phyloP scores from a whole-genome alignment of 1,140 invertebrate species.

The Samia ricini region DNA sequence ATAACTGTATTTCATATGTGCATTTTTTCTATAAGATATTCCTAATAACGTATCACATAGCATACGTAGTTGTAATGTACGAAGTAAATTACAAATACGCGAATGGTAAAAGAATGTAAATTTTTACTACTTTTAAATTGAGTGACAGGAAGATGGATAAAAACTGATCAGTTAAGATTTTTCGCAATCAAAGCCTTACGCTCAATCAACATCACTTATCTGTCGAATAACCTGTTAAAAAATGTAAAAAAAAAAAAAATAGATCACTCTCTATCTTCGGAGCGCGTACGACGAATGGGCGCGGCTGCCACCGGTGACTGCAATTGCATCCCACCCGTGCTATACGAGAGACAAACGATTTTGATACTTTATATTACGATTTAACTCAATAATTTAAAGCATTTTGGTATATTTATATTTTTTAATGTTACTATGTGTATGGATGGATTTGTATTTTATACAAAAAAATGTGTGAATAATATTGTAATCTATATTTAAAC shows the following conservation, averaged over 20 bases:
- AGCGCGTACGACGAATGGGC: slow-evolving; percentile 52
- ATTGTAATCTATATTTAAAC: too few relatives aligned
- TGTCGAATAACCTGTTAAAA: slow-evolving; percentile 52
- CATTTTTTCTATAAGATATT: background rate
- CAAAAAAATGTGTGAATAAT: too few relatives aligned
- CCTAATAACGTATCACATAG: background rate
- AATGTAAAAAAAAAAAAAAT: slow-evolving; percentile 51
- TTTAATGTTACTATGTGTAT: background rate
- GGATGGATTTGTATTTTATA: too few relatives aligned
- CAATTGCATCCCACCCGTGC: slow-evolving; percentile 22
- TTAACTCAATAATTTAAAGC: background rate
- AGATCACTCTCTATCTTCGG: slow-evolving; percentile 37
- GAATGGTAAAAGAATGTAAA: background rate
- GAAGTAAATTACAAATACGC: background rate
- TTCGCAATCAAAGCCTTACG: slow-evolving; percentile 6
- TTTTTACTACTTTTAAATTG: background rate
- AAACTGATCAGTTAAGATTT: slow-evolving; percentile 6
- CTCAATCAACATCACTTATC: slow-evolving; percentile 10
- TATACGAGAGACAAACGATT: slow-evolving; percentile 16
- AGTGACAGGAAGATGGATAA: background rate
- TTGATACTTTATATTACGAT: slow-evolving; percentile 30
- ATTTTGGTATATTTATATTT: background rate
- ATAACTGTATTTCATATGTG: background rate
- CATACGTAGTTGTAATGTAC: background rate
- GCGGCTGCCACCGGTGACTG: slow-evolving; percentile 50